phyloP scores from a whole-genome alignment of 2,113 vertebrate genomes.

The Tricholaema leucomelas region DNA sequence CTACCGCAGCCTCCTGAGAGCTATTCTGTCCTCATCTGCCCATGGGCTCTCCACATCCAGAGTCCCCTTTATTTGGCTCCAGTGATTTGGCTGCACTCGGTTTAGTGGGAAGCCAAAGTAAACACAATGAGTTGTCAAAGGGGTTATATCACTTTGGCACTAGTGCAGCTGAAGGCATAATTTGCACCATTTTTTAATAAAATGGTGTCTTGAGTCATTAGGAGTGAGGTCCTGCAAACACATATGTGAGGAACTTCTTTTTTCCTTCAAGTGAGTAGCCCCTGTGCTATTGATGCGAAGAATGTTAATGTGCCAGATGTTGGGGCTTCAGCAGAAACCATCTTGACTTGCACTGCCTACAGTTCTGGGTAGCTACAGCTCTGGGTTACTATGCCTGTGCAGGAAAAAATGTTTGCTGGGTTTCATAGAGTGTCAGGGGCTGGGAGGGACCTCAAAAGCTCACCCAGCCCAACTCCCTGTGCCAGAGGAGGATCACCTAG shows the following conservation, averaged over 20 bases:
- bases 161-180: constrained; percentile 19
- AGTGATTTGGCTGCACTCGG: neutral
- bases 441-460: too few species aligned
- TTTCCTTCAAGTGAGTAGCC: neutral
- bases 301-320: neutral
- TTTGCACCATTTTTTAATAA: constrained; percentile 53
- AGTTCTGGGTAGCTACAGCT: neutral
- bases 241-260: neutral
- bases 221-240: constrained; percentile 16
- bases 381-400: neutral
- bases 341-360: neutral
- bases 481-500: too few species aligned
- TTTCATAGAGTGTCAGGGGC: too few species aligned
- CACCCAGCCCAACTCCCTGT: too few species aligned
- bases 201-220: constrained; percentile 29
- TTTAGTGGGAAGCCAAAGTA: constrained; percentile 34
- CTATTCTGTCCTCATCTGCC: neutral
- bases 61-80: neutral
- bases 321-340: neutral
- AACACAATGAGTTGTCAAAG: constrained; percentile 47
- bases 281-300: neutral
- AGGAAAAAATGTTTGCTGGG: neutral
- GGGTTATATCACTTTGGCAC: neutral
- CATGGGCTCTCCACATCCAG: neutral
- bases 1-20: neutral